These are phyloP conservation scores for Prolemur simus DNA, from an alignment of 2,113 vertebrate species.

Conservation along the genomic window DNA sequence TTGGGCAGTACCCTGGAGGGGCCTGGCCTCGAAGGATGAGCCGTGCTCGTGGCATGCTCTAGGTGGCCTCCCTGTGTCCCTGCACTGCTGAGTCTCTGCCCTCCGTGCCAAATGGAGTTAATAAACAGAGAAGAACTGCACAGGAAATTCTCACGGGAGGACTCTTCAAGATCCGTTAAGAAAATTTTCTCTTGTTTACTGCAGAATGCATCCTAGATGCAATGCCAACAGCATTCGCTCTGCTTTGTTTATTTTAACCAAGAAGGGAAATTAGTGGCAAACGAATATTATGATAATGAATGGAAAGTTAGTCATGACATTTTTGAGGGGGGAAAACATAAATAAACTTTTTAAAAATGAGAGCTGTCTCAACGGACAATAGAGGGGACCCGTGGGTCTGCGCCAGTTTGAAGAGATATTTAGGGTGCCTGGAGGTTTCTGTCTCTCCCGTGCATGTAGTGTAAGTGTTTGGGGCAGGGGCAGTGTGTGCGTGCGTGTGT, in stretches of 20 bases:
- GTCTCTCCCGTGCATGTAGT: not conserved
- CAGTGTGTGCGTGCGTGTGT: not conserved
- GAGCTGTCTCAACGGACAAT: not conserved
- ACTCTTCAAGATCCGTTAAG: not conserved
- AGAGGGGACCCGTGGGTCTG: not conserved
- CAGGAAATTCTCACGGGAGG: slow-evolving; percentile 30
- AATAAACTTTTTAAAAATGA: slow-evolving; percentile 50
- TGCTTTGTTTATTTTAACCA: slow-evolving; percentile 63
- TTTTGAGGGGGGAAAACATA: slow-evolving; percentile 47
- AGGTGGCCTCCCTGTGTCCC: no score
- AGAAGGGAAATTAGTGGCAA: slow-evolving; percentile 67
- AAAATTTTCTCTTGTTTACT: slow-evolving; percentile 54
- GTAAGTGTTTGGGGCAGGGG: not conserved
- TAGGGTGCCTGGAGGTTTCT: not conserved
- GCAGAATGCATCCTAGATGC: not conserved
- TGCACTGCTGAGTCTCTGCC: fast-evolving
- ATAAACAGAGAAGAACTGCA: not conserved
- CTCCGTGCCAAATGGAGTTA: not conserved
- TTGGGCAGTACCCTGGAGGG: not conserved
- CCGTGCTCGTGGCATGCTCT: fast-evolving
- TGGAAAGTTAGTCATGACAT: slow-evolving; percentile 64
- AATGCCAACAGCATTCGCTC: not conserved
- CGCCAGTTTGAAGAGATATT: not conserved
- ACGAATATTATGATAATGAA: slow-evolving; percentile 74
- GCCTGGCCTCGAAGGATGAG: not conserved